Percentiles rank a stretch among this genome's conserved stretches.
phyloP scores from a whole-genome alignment of 2,888 invertebrate species.

The Antheraea assamensis region DNA sequence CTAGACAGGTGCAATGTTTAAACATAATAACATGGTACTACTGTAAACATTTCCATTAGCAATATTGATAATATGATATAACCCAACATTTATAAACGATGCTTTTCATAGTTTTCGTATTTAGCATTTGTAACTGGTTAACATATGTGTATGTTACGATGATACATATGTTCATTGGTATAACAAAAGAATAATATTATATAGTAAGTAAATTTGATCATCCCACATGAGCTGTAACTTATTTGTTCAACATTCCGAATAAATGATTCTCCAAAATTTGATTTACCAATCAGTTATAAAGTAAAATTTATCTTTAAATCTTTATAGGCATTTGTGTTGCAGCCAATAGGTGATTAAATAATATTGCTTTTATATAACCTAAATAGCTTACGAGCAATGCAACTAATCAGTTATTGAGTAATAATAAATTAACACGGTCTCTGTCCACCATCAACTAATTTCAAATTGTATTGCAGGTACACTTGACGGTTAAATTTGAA shows the following conservation, averaged over 20 bases:
- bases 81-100: background rate
- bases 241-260: background rate
- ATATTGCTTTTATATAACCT: too few species aligned
- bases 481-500: too few species aligned
- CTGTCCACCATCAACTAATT: too few species aligned
- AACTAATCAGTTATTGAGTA: too few species aligned
- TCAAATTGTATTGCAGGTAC: too few species aligned
- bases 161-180: background rate
- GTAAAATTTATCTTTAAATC: too few species aligned
- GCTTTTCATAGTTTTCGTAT: background rate
- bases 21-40: background rate
- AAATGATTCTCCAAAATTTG: too few species aligned
- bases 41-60: background rate
- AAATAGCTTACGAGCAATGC: too few species aligned
- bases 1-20: background rate
- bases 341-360: too few species aligned
- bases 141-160: background rate
- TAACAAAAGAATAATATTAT: background rate
- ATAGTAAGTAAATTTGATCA: background rate
- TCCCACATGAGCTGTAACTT: background rate
- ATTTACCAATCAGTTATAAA: too few species aligned
- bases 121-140: background rate
- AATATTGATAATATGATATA: background rate
- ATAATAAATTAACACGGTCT: too few species aligned
- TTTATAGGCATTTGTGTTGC: too few species aligned